phyloP scores from a whole-genome alignment of 2,888 invertebrate species.

The Anagyrus pseudococci region DNA sequence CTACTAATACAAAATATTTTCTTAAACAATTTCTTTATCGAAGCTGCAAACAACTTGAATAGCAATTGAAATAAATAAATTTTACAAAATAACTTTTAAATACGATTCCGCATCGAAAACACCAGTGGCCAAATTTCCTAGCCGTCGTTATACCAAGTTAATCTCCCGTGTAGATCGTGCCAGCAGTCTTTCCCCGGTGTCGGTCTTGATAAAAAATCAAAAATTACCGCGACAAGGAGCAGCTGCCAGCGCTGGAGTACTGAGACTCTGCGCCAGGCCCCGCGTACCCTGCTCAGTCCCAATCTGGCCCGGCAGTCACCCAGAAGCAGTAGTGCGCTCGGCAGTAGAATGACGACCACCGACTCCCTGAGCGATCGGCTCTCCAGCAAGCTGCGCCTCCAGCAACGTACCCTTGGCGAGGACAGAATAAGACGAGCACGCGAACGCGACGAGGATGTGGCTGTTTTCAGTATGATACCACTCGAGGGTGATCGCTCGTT shows the following conservation, averaged over 20 bases:
- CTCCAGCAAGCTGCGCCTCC: slow-evolving; percentile 71
- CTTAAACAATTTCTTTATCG: too few species aligned
- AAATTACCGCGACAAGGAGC: neutral
- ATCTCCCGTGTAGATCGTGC: too few species aligned
- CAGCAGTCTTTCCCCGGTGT: too few species aligned
- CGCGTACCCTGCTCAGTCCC: neutral
- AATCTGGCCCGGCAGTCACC: neutral
- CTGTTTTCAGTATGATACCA: slow-evolving; percentile 84
- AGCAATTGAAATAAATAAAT: too few species aligned
- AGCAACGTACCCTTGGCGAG: slow-evolving; percentile 29
- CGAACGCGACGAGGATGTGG: slow-evolving; percentile 87
- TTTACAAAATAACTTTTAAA: too few species aligned
- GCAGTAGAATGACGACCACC: slow-evolving; percentile 52
- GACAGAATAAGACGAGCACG: slow-evolving; percentile 77
- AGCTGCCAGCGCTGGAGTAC: neutral
- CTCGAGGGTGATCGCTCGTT: slow-evolving; percentile 78
- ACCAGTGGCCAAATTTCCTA: too few species aligned
- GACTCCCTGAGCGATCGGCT: slow-evolving; percentile 82
- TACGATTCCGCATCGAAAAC: too few species aligned
- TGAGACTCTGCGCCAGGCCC: neutral
- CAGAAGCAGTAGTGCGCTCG: neutral
- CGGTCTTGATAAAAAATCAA: neutral
- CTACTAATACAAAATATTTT: too few species aligned
- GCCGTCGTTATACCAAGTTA: too few species aligned
- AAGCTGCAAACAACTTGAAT: too few species aligned